Percentiles rank a stretch among this genome's conserved stretches.
phyloP scores from a whole-genome alignment of 2,888 invertebrate species.

The Microctonus hyperodae region DNA sequence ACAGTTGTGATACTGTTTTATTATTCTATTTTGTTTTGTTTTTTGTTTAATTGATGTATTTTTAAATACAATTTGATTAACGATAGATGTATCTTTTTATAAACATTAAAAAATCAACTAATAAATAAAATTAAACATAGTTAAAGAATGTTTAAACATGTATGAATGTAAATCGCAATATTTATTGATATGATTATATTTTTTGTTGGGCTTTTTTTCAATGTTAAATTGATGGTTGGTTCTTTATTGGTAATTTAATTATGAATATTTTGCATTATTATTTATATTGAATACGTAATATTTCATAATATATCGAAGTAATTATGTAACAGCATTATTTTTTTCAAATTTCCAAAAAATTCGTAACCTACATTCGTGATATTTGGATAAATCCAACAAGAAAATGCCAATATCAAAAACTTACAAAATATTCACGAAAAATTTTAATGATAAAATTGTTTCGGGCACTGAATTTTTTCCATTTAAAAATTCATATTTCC shows the following conservation, averaged over 20 bases:
- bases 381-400: conserved; percentile 49
- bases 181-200: not conserved
- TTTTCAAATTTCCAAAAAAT: not conserved
- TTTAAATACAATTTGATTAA: not conserved
- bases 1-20: conserved; percentile 25
- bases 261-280: not conserved
- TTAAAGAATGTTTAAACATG: not conserved
- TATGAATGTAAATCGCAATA: not conserved
- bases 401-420: conserved; percentile 60
- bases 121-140: not conserved
- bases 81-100: not conserved
- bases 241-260: not conserved
- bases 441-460: conserved; percentile 45
- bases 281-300: not conserved
- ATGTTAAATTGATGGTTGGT: not conserved
- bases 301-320: not conserved
- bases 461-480: conserved; percentile 26
- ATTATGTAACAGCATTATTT: conserved; percentile 37
- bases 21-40: too few relatives aligned
- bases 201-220: not conserved
- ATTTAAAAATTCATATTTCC: not conserved
- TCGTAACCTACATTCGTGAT: not conserved
- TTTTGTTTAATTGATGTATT: conserved; percentile 14
- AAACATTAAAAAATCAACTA: not conserved
- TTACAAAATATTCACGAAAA: conserved; percentile 62